Evolutionary conservation across 1,140 invertebrate species (phyloP).

Genomic region (Campoletis sonorensis): DNA sequence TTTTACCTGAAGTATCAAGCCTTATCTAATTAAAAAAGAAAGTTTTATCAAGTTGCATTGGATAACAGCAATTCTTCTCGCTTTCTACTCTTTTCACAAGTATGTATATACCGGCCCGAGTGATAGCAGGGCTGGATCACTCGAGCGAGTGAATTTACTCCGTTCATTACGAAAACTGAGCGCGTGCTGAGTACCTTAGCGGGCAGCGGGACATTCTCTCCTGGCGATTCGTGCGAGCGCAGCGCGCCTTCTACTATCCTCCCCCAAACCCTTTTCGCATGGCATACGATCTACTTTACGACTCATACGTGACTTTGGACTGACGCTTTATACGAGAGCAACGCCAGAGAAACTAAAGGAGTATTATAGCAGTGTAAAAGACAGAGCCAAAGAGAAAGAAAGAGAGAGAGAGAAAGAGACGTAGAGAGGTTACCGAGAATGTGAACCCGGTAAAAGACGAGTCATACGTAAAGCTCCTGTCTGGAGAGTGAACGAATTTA

Average conservation of each 20-base stretch:
- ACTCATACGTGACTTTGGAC: constrained; percentile 67
- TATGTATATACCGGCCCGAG: not conserved
- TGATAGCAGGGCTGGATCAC: constrained; percentile 25
- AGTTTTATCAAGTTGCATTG: too few species aligned
- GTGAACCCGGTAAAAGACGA: constrained; percentile 18
- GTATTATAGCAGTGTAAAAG: not conserved
- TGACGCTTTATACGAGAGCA: constrained; percentile 27
- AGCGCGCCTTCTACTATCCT: constrained; percentile 10
- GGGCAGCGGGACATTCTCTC: not conserved
- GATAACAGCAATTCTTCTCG: too few species aligned
- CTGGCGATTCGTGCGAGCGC: constrained; percentile 53
- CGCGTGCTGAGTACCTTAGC: constrained; percentile 58
- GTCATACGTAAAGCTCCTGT: not conserved
- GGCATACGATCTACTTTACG: constrained; percentile 69
- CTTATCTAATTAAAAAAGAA: too few species aligned
- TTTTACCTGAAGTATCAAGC: too few species aligned
- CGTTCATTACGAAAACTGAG: constrained; percentile 70
- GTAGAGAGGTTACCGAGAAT: constrained; percentile 28
- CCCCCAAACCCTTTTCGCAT: constrained; percentile 49
- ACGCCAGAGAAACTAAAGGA: not conserved
- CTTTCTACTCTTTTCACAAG: too few species aligned
- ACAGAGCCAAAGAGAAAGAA: constrained; percentile 29
- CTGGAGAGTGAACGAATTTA: constrained; percentile 10
- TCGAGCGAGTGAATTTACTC: constrained; percentile 67
- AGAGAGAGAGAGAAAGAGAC: constrained; percentile 38